Evolutionary conservation across 2,113 vertebrate species (phyloP), one percentile per base, ranked within the genome.

Genomic region (Mobula birostris): DNA sequence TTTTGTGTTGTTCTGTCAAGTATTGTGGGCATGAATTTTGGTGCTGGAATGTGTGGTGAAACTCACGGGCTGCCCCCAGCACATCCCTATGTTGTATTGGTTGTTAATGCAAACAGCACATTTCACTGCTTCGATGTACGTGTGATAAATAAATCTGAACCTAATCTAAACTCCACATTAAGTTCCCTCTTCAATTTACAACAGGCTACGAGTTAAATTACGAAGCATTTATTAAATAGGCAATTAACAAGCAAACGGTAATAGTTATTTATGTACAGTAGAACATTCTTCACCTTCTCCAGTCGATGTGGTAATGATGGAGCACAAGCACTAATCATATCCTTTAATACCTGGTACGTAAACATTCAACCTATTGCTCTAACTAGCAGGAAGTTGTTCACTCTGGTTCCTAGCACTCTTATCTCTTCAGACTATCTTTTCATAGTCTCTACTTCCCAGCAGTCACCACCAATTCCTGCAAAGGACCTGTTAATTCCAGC

Each of bases 201-300:
- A 11, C 5, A 63, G 11, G 1, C 27, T 63, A n/a, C 63, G 58
- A 29, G 27, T 63, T n/a, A 78, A 63, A 61, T 15, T n/a, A 88
- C 12, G 58, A 66, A 63, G 48, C 80, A 32, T 88, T 88, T 88
- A 88, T 88, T 88, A 63, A 88, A 63, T 88, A 88, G 29, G 58
- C 85, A 88, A 63, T 88, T 88, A 87, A 87, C 83, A 63, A 87
- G 27, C 61, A 29, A 63, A 83, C 48, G 63, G 27, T 88, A 27
- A 56, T 63, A 32, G 4, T n/a, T 88, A n/a, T 15, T n/a, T 88
- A 63, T 63, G 29, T 32, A 88, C 12, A 88, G 27, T 66, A 66
- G 85, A 61, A 6, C 58, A 87, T 63, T 27, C n/a, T n/a, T 29
- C 27, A 63, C 63, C 83, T 63, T 56, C 3, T 85, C 8, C 1